phyloP scores from a whole-genome alignment of 2,797 vertebrate genomes.

The Garrulus glandarius region DNA sequence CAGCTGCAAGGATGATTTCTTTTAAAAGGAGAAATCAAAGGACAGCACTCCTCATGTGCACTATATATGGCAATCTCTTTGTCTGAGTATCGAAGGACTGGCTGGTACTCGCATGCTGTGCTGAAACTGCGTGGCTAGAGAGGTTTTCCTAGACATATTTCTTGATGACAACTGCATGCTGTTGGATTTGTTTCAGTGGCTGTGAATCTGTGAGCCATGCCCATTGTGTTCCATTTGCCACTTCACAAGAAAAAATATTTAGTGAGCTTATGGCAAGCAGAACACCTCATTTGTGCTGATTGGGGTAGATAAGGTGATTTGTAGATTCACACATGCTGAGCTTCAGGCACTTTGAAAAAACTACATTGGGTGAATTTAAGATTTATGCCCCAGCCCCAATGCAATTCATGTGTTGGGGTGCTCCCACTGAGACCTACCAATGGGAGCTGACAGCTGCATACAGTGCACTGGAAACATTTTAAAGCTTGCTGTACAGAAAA shows the following conservation, averaged over 20 bases:
- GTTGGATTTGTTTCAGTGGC: conserved; percentile 39
- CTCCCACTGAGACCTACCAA: conserved; percentile 11
- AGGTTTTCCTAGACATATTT: conserved; percentile 50
- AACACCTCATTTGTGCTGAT: conserved; percentile 18
- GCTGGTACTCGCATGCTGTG: background rate
- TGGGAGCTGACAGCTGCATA: conserved; percentile 24
- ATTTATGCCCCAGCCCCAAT: background rate
- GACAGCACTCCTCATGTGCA: background rate
- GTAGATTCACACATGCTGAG: background rate
- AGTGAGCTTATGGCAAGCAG: conserved; percentile 30
- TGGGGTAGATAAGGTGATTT: background rate
- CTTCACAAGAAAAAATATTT: conserved; percentile 29
- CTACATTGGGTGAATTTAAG: background rate
- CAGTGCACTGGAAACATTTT: conserved; percentile 21
- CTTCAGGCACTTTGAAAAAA: background rate
- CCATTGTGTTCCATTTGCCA: conserved; percentile 31
- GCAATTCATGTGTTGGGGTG: background rate
- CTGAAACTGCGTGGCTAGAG: conserved; percentile 1
- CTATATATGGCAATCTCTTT: conserved; percentile 28
- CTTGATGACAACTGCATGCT: conserved; percentile 49
- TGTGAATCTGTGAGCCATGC: conserved; percentile 23
- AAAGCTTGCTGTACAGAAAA: conserved; percentile 56
- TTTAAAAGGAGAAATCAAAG: conserved; percentile 46
- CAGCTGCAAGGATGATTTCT: conserved; percentile 15
- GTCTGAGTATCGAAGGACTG: conserved; percentile 25